Percentiles rank a stretch among this genome's conserved stretches.
Conservation (phyloP, 2,113 vertebrate species). For the Lophius piscatorius region DNA sequence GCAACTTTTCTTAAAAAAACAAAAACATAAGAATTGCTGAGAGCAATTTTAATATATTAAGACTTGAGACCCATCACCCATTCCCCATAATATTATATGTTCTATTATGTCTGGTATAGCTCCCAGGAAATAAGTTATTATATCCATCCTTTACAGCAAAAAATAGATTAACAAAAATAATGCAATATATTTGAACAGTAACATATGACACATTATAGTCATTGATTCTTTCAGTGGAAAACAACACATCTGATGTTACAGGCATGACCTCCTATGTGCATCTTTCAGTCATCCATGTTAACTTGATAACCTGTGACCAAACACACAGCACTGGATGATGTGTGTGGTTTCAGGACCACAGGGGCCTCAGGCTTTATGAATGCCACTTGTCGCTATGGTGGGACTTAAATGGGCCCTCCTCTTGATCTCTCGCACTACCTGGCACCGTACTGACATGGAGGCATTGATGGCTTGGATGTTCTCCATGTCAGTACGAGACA, state of each 20-base stretch:
- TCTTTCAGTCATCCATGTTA: constrained; percentile 78
- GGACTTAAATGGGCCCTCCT: constrained; percentile 78
- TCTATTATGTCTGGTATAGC: constrained; percentile 69
- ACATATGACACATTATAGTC: constrained; percentile 52
- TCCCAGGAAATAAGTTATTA: constrained; percentile 74
- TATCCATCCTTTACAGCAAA: constrained; percentile 75
- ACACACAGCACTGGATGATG: constrained; percentile 26
- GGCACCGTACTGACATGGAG: constrained; percentile 79
- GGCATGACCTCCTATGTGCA: constrained; percentile 53
- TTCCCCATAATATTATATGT: constrained; percentile 63
- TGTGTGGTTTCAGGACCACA: constrained; percentile 4
- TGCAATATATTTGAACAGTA: constrained; percentile 65
- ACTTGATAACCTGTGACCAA: constrained; percentile 24
- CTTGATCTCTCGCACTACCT: constrained; percentile 69
- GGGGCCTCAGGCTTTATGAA: constrained; percentile 26
- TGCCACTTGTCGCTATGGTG: constrained; percentile 84
- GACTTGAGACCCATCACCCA: constrained; percentile 77
- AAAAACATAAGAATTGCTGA: constrained; percentile 65
- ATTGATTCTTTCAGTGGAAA: constrained; percentile 62
- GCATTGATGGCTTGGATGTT: constrained; percentile 84
- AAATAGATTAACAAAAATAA: constrained; percentile 72
- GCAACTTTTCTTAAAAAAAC: constrained; percentile 42
- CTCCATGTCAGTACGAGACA: constrained; percentile 77
- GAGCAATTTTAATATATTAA: constrained; percentile 77
- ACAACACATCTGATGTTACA: constrained; percentile 62